Evolutionary conservation across 2,797 vertebrate genomes (phyloP).

Genomic region (Phrynocephalus vlangalii): DNA sequence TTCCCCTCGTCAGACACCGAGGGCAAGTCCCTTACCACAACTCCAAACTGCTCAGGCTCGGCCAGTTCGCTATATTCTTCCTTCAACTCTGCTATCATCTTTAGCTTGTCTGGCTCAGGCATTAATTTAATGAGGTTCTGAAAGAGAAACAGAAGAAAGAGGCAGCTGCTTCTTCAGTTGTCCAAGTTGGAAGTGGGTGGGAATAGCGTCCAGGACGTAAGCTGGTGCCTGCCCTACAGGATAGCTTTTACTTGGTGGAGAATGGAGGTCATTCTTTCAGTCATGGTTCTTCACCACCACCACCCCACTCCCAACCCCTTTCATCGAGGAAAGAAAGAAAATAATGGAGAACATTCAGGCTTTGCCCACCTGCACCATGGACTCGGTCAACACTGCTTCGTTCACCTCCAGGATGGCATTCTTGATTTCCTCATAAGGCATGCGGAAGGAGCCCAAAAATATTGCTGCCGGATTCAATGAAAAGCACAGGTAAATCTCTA

Average conservation of each 20-base stretch:
- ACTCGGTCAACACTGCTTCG: conserved; percentile 85
- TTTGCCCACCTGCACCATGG: conserved; percentile 84
- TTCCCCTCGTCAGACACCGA: background rate
- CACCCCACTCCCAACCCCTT: too few relatives aligned
- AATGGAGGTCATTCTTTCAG: background rate
- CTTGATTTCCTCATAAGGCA: conserved; percentile 90
- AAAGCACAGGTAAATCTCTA: background rate
- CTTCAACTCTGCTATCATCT: conserved; percentile 82
- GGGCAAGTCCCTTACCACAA: conserved; percentile 82
- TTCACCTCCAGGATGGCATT: conserved; percentile 85
- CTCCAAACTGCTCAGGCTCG: conserved; percentile 88
- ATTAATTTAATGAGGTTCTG: conserved; percentile 89
- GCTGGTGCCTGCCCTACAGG: background rate
- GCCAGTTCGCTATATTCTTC: conserved; percentile 89
- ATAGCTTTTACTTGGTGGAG: background rate
- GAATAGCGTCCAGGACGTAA: background rate
- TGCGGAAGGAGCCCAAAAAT: conserved; percentile 87
- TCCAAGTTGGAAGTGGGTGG: background rate
- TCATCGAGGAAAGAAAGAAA: background rate
- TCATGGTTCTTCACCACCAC: fast-evolving
- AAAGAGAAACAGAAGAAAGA: conserved; percentile 17
- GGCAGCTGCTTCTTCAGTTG: background rate
- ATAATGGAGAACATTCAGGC: background rate
- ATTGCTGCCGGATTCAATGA: conserved; percentile 78
- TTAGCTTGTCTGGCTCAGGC: conserved; percentile 82